Conservation (phyloP, 2,888 invertebrate species). For the Scaptomyza reducta region DNA sequence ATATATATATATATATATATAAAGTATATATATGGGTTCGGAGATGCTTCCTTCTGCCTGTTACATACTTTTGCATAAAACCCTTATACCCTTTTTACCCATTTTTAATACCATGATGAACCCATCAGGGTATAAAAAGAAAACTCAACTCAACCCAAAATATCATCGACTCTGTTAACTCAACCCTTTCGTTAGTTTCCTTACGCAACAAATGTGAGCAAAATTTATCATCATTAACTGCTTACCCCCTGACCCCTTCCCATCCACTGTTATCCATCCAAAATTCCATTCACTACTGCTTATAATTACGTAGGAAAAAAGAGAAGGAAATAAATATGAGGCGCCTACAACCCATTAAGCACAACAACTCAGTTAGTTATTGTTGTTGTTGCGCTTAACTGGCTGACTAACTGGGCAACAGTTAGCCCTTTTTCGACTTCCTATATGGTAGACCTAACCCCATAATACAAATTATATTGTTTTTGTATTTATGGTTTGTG, state of each 20-base stretch:
- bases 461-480: constrained; percentile 62
- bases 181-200: constrained; percentile 31
- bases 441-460: constrained; percentile 21
- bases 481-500: constrained; percentile 65
- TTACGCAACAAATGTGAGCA: constrained; percentile 27
- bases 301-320: constrained; percentile 19
- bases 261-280: neutral
- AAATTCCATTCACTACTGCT: constrained; percentile 39
- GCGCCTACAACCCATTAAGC: constrained; percentile 54
- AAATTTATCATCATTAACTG: constrained; percentile 62
- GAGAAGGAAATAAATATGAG: constrained; percentile 6
- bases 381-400: constrained; percentile 35
- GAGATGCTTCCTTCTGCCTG: too few relatives aligned
- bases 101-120: too few relatives aligned
- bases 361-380: constrained; percentile 64
- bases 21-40: too few relatives aligned
- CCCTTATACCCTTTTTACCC: too few relatives aligned
- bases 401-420: constrained; percentile 35
- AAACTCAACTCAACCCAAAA: too few relatives aligned
- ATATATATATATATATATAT: too few relatives aligned
- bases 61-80: too few relatives aligned
- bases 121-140: too few relatives aligned
- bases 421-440: constrained; percentile 35
- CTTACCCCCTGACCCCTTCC: neutral
- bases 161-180: constrained; percentile 31